phyloP scores from a whole-genome alignment of 64 coral and sea anemone species.

The Actinia equina region DNA sequence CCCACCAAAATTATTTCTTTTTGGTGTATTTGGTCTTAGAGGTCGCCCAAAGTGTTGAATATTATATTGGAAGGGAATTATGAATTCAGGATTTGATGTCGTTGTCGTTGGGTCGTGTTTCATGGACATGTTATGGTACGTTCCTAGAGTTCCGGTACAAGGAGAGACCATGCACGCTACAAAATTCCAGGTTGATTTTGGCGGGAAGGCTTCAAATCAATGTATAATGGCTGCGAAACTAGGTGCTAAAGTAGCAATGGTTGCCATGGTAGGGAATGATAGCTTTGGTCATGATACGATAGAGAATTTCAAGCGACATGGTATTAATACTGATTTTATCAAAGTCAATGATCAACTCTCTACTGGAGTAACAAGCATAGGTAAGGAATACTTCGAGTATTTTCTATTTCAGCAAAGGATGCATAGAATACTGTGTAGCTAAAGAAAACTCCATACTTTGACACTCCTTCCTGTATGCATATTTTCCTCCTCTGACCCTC shows the following conservation, averaged over 20 bases:
- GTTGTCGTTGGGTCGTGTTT: slow-evolving; percentile 90
- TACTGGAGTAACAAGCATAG: slow-evolving; percentile 82
- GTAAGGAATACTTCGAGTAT: slow-evolving; percentile 34
- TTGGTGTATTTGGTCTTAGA: no score
- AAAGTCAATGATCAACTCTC: slow-evolving; percentile 46
- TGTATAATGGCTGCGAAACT: slow-evolving; percentile 91
- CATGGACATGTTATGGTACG: slow-evolving; percentile 77
- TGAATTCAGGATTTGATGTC: slow-evolving; percentile 32
- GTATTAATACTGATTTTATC: slow-evolving; percentile 77
- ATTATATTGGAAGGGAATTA: neutral
- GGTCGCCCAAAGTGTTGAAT: no score
- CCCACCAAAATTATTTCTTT: no score
- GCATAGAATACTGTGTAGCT: no score
- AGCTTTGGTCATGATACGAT: slow-evolving; percentile 81
- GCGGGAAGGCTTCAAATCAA: slow-evolving; percentile 89
- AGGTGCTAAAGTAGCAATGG: slow-evolving; percentile 71
- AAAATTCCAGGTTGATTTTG: slow-evolving; percentile 85
- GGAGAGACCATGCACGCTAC: slow-evolving; percentile 72
- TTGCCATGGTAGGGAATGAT: slow-evolving; percentile 77
- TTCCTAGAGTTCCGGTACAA: slow-evolving; percentile 45
- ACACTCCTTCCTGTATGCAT: no score
- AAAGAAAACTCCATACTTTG: no score
- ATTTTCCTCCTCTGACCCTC: no score
- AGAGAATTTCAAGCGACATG: slow-evolving; percentile 69
- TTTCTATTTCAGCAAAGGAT: no score